Evolutionary conservation across 2,797 vertebrate genomes (phyloP).

Genomic region (Amblyopsis hoosieri): DNA sequence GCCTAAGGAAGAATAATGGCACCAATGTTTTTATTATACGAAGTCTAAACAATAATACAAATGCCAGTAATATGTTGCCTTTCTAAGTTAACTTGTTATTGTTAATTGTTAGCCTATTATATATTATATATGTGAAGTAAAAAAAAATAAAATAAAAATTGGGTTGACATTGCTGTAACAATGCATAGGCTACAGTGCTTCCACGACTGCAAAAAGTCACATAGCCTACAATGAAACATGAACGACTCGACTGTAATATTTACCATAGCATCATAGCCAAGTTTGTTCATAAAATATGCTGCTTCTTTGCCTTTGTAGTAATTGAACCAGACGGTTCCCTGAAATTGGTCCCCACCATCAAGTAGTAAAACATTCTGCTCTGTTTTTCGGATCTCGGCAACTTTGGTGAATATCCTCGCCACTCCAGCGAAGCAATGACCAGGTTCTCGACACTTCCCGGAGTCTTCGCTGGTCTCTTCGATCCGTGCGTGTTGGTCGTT

Average conservation of each 20-base stretch:
- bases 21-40: too few relatives aligned
- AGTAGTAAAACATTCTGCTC: conserved; percentile 82
- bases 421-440: conserved; percentile 82
- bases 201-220: too few relatives aligned
- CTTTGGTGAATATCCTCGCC: conserved; percentile 76
- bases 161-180: too few relatives aligned
- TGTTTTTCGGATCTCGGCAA: conserved; percentile 67
- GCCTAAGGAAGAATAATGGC: conserved; percentile 69
- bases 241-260: conserved; percentile 32
- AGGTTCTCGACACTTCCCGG: conserved; percentile 66
- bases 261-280: conserved; percentile 90
- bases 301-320: conserved; percentile 86
- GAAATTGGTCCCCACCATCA: conserved; percentile 91
- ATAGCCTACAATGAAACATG: too few relatives aligned
- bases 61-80: too few relatives aligned
- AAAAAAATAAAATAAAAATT: too few relatives aligned
- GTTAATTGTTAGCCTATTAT: too few relatives aligned
- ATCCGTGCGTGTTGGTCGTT: conserved; percentile 88
- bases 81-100: too few relatives aligned
- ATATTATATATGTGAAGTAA: too few relatives aligned
- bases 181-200: too few relatives aligned
- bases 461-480: conserved; percentile 81
- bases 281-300: conserved; percentile 85
- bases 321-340: conserved; percentile 91
- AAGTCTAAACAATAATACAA: too few relatives aligned